Conservation (phyloP, 2,888 invertebrate species). For the Alcis repandata region DNA sequence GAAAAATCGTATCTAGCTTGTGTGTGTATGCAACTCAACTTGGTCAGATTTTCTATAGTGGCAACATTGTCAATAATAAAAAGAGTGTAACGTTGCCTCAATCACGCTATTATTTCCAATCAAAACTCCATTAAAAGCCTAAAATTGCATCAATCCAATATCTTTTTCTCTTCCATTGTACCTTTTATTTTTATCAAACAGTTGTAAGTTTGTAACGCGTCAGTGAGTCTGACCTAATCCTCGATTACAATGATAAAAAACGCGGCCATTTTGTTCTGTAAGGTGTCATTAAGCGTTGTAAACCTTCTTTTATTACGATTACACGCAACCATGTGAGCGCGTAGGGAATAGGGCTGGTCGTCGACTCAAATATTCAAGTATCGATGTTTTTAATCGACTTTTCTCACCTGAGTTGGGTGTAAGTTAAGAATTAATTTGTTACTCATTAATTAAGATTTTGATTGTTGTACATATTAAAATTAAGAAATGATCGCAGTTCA, state of each 20-base stretch:
- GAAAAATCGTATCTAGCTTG: too few species aligned
- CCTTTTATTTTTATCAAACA: constrained; percentile 20
- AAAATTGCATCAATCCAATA: constrained; percentile 29
- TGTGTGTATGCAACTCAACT: neutral
- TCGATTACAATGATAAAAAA: constrained; percentile 39
- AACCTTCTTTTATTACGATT: constrained; percentile 54
- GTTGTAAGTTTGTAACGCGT: constrained; percentile 42
- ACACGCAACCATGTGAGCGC: constrained; percentile 45
- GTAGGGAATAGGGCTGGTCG: constrained; percentile 19
- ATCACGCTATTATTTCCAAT: constrained; percentile 7
- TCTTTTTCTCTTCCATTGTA: constrained; percentile 11
- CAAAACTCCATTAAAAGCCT: constrained; percentile 17
- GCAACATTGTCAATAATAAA: neutral
- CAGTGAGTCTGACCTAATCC: constrained; percentile 39
- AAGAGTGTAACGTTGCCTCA: neutral
- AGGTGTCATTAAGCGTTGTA: constrained; percentile 65
- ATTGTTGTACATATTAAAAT: too few species aligned
- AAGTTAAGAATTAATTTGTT: too few species aligned
- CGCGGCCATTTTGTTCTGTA: constrained; percentile 44
- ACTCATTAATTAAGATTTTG: too few species aligned
- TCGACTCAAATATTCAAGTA: neutral
- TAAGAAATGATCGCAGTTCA: too few species aligned
- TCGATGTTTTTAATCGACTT: neutral
- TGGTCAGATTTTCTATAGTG: neutral
- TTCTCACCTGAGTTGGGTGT: neutral